Evolutionary conservation across 2,113 vertebrate genomes (phyloP).

Genomic region (Eulemur macaco): DNA sequence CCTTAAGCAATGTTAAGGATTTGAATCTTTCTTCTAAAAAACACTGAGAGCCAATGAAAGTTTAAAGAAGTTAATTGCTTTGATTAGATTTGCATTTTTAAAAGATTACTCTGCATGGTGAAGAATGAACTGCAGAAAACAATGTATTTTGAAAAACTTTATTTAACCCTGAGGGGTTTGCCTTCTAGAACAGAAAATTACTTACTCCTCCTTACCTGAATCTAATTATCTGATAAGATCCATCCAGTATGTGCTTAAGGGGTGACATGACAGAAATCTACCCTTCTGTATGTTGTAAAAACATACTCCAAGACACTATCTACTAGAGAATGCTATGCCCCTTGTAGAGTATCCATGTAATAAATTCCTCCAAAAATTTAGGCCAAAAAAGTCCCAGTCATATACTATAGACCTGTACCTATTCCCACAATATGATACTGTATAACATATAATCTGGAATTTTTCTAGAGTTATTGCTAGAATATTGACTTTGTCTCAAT

Average conservation of each 20-base stretch:
- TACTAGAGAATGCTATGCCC: not conserved
- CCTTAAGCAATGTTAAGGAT: not conserved
- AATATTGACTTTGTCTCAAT: not conserved
- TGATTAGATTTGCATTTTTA: not conserved
- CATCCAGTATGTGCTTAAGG: not conserved
- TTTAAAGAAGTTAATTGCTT: not conserved
- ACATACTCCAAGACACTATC: not conserved
- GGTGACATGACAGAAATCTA: constrained; percentile 32
- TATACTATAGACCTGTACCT: not conserved
- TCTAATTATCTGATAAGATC: constrained; percentile 43
- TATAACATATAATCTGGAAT: not conserved
- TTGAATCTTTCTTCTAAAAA: not conserved
- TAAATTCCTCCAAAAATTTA: not conserved
- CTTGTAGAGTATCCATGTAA: not conserved
- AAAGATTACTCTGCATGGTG: not conserved
- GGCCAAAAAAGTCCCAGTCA: not conserved
- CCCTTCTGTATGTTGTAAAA: constrained; percentile 45
- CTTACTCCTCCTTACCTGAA: not conserved
- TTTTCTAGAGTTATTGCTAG: not conserved
- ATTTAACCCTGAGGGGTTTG: constrained; percentile 11
- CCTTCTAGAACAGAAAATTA: constrained; percentile 42
- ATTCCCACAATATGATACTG: not conserved
- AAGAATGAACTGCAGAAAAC: not conserved
- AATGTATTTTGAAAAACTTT: constrained; percentile 3
- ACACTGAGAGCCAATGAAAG: not conserved